These are phyloP conservation scores for Romanogobio albipinnatus DNA, from an alignment of 2,113 vertebrate genomes.

Conservation along the genomic window DNA sequence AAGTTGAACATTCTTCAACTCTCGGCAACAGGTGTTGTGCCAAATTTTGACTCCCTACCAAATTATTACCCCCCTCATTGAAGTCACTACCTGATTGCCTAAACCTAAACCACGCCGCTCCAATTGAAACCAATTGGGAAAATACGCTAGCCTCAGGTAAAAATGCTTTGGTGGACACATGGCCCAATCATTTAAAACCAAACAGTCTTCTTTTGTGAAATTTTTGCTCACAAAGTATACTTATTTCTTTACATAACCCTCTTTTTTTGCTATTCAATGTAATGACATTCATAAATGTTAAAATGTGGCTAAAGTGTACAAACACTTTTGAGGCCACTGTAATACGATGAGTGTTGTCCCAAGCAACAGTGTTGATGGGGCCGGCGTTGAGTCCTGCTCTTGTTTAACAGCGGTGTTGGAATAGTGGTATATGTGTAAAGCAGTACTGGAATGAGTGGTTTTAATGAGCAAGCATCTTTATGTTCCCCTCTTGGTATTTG, in stretches of 20 bases:
- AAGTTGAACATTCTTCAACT: no score
- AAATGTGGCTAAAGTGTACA: background rate
- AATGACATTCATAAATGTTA: background rate
- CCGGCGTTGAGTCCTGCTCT: background rate
- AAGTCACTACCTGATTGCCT: no score
- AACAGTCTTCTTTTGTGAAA: background rate
- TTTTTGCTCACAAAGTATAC: no score
- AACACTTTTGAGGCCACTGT: background rate
- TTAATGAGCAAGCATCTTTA: slow-evolving; percentile 69
- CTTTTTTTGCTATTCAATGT: background rate
- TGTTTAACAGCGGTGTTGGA: slow-evolving; percentile 34
- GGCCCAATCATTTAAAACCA: background rate
- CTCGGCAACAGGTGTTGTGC: no score
- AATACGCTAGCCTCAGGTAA: no score
- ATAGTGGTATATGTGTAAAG: slow-evolving; percentile 26
- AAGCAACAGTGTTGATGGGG: background rate
- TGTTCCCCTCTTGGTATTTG: slow-evolving; percentile 77
- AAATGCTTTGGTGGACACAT: no score
- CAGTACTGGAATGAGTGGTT: slow-evolving; percentile 46
- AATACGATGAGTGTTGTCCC: background rate
- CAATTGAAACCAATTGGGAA: no score
- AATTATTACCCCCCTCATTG: no score
- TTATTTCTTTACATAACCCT: background rate
- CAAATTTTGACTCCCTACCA: no score
- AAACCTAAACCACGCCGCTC: no score